Percentiles rank a stretch among this genome's conserved stretches.
phyloP scores from a whole-genome alignment of 2,113 vertebrate genomes.

The Neodontobutis hainanensis region DNA sequence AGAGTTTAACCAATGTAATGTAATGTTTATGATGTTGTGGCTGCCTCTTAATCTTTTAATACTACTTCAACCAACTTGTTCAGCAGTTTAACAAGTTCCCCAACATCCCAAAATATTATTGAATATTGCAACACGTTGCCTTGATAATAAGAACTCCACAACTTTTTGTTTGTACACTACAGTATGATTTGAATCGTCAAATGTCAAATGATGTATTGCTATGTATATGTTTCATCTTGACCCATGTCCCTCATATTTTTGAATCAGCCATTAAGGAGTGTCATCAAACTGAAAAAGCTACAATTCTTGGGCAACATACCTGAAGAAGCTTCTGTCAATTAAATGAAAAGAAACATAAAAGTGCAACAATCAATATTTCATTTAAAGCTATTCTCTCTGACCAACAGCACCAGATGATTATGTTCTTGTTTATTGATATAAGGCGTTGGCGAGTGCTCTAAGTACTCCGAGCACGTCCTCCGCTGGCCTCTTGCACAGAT shows the following conservation, averaged over 20 bases:
- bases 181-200: too few species aligned
- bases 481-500: slow-evolving; percentile 53
- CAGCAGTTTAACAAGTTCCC: too few species aligned
- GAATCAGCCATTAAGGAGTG: slow-evolving; percentile 28
- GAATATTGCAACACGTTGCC: too few species aligned
- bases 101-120: too few species aligned
- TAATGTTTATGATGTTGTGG: too few species aligned
- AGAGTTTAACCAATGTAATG: neutral
- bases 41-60: too few species aligned
- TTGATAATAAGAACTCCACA: too few species aligned
- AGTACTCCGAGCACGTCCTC: slow-evolving; percentile 45
- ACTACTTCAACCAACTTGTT: too few species aligned
- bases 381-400: slow-evolving; percentile 58
- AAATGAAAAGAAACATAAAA: slow-evolving; percentile 57
- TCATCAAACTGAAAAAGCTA: slow-evolving; percentile 46
- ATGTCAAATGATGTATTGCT: too few species aligned
- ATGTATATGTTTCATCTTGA: slow-evolving; percentile 12
- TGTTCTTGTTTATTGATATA: slow-evolving; percentile 69
- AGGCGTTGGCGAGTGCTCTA: slow-evolving; percentile 47
- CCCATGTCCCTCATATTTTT: slow-evolving; percentile 27
- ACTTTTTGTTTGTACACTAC: too few species aligned
- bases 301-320: slow-evolving; percentile 57
- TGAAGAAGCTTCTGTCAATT: slow-evolving; percentile 63
- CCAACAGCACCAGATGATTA: slow-evolving; percentile 47
- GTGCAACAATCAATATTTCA: slow-evolving; percentile 68